phyloP scores from a whole-genome alignment of 2,888 invertebrate species.

The Lycophotia porphyrea region DNA sequence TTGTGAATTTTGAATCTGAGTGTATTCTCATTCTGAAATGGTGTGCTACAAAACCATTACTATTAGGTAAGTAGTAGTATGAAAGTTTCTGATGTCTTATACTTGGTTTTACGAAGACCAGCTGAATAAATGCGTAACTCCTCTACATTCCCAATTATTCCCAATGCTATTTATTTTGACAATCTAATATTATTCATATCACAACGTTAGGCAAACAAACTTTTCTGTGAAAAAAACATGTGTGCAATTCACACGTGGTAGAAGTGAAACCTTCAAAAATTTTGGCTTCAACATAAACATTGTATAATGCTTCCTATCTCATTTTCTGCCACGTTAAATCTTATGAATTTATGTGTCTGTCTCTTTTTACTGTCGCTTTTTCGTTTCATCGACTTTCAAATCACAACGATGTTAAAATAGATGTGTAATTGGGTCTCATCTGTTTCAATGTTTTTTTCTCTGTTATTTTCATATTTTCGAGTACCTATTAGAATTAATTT shows the following conservation, averaged over 20 bases:
- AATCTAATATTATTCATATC: not conserved
- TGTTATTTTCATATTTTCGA: not conserved
- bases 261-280: too few species aligned
- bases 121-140: not conserved
- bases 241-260: too few species aligned
- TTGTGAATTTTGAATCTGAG: not conserved
- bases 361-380: too few species aligned
- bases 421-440: not conserved
- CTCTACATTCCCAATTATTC: not conserved
- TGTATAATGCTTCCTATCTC: too few species aligned
- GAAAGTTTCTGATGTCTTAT: not conserved
- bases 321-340: too few species aligned
- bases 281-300: too few species aligned
- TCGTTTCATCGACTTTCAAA: too few species aligned
- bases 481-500: not conserved
- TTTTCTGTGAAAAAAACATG: too few species aligned
- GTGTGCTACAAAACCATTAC: not conserved
- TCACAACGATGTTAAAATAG: too few species aligned
- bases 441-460: not conserved
- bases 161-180: not conserved
- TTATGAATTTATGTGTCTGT: too few species aligned
- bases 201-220: not conserved
- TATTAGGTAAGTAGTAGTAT: too few species aligned
- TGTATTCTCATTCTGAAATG: not conserved
- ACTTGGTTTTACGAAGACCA: not conserved